Conservation (phyloP, 2,113 vertebrate species). For the Todiramphus saurophagus region DNA sequence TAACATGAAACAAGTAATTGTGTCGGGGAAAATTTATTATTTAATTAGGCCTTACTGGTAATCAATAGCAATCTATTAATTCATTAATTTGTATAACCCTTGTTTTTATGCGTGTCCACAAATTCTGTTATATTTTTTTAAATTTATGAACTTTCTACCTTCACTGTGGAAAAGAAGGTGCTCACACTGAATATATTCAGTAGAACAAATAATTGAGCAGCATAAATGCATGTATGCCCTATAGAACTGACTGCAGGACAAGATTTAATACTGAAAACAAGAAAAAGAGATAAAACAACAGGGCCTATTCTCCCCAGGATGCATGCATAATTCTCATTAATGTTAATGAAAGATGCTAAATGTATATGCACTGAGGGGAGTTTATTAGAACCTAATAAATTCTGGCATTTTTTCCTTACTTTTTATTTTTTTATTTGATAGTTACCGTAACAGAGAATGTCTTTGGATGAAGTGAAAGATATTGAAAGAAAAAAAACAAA, state of each 20-base stretch:
- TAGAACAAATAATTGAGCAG: conserved; percentile 56
- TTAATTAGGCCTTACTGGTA: conserved; percentile 67
- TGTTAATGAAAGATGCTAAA: conserved; percentile 66
- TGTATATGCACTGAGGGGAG: conserved; percentile 45
- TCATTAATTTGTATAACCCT: conserved; percentile 63
- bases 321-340: conserved; percentile 61
- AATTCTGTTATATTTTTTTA: conserved; percentile 26
- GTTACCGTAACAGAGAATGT: neutral
- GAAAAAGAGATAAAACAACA: conserved; percentile 56
- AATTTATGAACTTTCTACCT: conserved; percentile 47
- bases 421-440: neutral
- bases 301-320: conserved; percentile 30
- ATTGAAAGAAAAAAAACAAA: neutral
- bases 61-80: conserved; percentile 75
- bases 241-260: conserved; percentile 46
- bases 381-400: conserved; percentile 66
- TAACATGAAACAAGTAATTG: conserved; percentile 68
- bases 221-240: neutral
- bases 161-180: conserved; percentile 10
- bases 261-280: conserved; percentile 66
- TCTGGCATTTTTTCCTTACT: neutral
- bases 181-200: conserved; percentile 22
- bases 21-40: conserved; percentile 69
- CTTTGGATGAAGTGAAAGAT: neutral
- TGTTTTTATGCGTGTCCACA: conserved; percentile 42